Evolutionary conservation across 2,888 invertebrate genomes (phyloP), one percentile per base, ranked within the genome.

Genomic region (Limenitis camilla): DNA sequence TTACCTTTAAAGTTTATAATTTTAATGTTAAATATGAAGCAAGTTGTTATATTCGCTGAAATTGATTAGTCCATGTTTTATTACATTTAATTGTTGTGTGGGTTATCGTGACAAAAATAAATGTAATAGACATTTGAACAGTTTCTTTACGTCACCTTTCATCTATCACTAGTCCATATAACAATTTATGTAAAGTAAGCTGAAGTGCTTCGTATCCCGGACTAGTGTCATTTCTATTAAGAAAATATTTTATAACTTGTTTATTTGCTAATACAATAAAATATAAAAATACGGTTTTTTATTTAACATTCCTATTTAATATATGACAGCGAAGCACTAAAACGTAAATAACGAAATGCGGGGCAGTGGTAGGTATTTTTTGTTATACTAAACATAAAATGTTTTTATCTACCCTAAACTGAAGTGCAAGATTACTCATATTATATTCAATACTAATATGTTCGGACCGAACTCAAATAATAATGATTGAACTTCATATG

Each of bases 221-320:
- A 80, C 74, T 78, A 74, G 76, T 71, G 77, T 81, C 80, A 75
- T 73, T 78, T 84, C 74, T 79, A 78, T 71, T 81, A 79, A 79
- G 78, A 80, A 80, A 83, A 84, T 85, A 85, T 86, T 86, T 86
- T 86, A 86, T 84, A 80, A 82, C 85, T 85, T 86, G 87, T 87
- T 86, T 86, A 86, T 86, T 87, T 87, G 87, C 87, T 87, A 86
- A 86, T 87, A 86, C 82, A 84, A 76, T 98, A 97, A 66, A 65
- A 61, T 55, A 94, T 81, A 77, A 78, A 76, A 70, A 71, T 65
- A 59, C 49, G 45, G 61, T 68, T 67, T 75, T 78, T 77, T 78
- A 29, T 40, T 53, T 36, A n/a, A 35, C 6, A 30, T 11, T 33
- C 32, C 30, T 19, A 2, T 19, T 2, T 19, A 19, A 19, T 19